phyloP scores from a whole-genome alignment of 1,140 invertebrate genomes.

The Hesperophylax magnus region DNA sequence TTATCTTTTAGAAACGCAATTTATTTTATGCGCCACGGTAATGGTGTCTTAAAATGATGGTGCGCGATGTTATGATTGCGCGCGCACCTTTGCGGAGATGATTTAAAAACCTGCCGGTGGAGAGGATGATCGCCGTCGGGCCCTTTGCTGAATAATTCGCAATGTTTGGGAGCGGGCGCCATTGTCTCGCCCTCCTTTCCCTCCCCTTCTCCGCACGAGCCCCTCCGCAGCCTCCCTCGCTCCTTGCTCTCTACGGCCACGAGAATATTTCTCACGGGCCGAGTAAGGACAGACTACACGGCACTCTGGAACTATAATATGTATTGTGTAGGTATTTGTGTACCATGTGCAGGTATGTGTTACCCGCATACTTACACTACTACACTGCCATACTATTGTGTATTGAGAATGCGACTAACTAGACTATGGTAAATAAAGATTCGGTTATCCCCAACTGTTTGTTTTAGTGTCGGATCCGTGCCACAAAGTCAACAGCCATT shows the following conservation, averaged over 20 bases:
- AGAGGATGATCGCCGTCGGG: slow-evolving; percentile 23
- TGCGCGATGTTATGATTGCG: slow-evolving; percentile 10
- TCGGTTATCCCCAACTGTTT: slow-evolving; percentile 6
- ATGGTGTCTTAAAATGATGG: no score
- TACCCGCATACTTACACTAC: no score
- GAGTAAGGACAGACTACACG: slow-evolving; percentile 63
- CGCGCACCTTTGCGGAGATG: slow-evolving; percentile 1
- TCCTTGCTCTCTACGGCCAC: slow-evolving; percentile 44
- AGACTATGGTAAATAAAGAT: not conserved
- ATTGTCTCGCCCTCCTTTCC: slow-evolving; percentile 53
- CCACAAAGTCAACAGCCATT: not conserved
- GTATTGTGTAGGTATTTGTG: no score
- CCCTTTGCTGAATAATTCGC: slow-evolving; percentile 35
- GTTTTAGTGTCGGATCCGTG: not conserved
- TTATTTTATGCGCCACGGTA: no score
- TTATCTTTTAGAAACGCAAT: no score
- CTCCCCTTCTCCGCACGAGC: no score
- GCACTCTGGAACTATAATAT: no score
- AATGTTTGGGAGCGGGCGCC: slow-evolving; percentile 20
- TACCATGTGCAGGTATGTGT: no score
- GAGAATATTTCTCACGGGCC: slow-evolving; percentile 71
- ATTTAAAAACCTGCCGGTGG: slow-evolving; percentile 10
- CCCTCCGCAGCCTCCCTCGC: no score
- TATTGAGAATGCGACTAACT: not conserved
- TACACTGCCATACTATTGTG: no score